A percentile compares a stretch with the other conserved stretches of the same genome.
These are phyloP conservation scores for Thysanoteuthis rhombus DNA, from an alignment of 2,888 invertebrate genomes.

Conservation along the genomic window DNA sequence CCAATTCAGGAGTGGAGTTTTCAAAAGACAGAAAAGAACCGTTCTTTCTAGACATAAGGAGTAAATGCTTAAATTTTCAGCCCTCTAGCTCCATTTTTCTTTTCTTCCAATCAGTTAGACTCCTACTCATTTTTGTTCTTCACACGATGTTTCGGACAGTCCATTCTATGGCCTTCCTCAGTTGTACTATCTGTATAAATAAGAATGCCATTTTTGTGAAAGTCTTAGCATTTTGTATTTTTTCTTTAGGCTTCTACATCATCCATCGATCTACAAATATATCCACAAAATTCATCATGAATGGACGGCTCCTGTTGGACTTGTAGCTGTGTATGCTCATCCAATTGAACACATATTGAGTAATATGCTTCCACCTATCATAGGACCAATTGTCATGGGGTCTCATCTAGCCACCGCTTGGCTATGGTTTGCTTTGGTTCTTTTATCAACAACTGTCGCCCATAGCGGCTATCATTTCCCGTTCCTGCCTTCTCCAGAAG, in stretches of 20 bases:
- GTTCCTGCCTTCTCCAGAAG: slow-evolving; percentile 85
- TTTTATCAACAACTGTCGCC: slow-evolving; percentile 81
- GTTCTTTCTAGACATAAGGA: too few species aligned
- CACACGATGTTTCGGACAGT: too few species aligned
- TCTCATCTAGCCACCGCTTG: slow-evolving; percentile 71
- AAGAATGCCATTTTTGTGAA: too few species aligned
- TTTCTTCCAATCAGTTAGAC: too few species aligned
- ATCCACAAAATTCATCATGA: slow-evolving; percentile 89
- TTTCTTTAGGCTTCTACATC: slow-evolving; percentile 77
- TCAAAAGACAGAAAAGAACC: too few species aligned
- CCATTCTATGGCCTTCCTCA: too few species aligned
- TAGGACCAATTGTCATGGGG: slow-evolving; percentile 74
- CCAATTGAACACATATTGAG: slow-evolving; percentile 81
- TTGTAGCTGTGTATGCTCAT: slow-evolving; percentile 83
- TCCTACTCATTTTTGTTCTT: too few species aligned
- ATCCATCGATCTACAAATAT: slow-evolving; percentile 79
- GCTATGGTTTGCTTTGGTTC: slow-evolving; percentile 84
- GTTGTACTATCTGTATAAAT: too few species aligned
- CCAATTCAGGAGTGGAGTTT: too few species aligned
- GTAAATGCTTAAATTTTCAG: too few species aligned
- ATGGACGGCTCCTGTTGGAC: slow-evolving; percentile 88
- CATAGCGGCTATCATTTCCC: slow-evolving; percentile 89
- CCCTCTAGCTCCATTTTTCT: too few species aligned
- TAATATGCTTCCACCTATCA: slow-evolving; percentile 80
- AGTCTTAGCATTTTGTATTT: not conserved